phyloP scores from a whole-genome alignment of 2,888 invertebrate species.

The Syritta pipiens region DNA sequence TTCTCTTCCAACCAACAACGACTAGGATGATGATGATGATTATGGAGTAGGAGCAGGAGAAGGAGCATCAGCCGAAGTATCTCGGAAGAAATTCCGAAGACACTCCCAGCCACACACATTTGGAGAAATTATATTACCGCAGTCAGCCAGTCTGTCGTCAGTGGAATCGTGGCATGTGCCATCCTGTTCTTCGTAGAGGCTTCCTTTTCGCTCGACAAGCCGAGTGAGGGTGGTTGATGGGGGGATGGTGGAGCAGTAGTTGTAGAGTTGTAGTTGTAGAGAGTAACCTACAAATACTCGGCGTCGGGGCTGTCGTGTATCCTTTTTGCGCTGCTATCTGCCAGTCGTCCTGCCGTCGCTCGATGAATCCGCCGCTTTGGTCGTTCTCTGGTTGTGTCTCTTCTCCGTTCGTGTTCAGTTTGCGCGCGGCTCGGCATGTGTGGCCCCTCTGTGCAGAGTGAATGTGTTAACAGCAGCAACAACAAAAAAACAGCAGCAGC shows the following conservation, averaged over 20 bases:
- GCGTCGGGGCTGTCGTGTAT: constrained; percentile 1
- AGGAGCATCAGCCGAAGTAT: not conserved
- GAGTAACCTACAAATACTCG: constrained; percentile 29
- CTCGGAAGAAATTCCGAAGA: constrained; percentile 23
- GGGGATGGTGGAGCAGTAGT: not conserved
- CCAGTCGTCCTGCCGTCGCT: constrained; percentile 32
- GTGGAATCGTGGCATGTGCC: constrained; percentile 14
- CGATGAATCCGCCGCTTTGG: constrained; percentile 32
- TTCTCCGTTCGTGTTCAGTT: not conserved
- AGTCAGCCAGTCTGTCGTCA: constrained; percentile 59
- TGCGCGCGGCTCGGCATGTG: constrained; percentile 30
- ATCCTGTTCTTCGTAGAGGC: constrained; percentile 21
- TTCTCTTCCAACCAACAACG: too few species aligned
- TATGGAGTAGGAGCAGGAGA: too few species aligned
- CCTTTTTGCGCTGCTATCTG: constrained; percentile 28
- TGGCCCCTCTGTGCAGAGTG: constrained; percentile 25
- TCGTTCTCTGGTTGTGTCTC: constrained; percentile 28
- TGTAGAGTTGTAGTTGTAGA: not conserved
- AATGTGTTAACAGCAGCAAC: constrained; percentile 27
- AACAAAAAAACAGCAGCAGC: too few species aligned
- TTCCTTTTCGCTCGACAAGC: constrained; percentile 16
- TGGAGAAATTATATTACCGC: constrained; percentile 44
- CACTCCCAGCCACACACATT: not conserved
- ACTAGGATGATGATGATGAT: too few species aligned
- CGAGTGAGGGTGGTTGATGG: not conserved